These are phyloP conservation scores for Melipona quadrifasciata DNA, from an alignment of 1,140 invertebrate species.

Conservation along the genomic window DNA sequence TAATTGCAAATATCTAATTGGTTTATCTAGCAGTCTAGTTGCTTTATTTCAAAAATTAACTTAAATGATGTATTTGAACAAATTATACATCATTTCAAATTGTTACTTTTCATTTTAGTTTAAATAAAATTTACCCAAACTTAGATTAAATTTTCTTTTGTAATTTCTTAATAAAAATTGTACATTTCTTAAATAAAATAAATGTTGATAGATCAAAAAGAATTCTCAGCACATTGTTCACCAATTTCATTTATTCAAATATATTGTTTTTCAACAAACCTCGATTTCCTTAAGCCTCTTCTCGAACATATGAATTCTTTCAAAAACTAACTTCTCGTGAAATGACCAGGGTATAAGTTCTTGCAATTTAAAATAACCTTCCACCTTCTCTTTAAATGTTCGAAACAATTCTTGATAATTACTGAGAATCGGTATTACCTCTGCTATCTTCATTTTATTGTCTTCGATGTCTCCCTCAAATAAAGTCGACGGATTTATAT, in stretches of 20 bases:
- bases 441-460: conserved; percentile 71
- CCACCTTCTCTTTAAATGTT: conserved; percentile 81
- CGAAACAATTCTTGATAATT: conserved; percentile 76
- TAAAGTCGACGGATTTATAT: conserved; percentile 81
- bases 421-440: conserved; percentile 64
- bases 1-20: too few species aligned
- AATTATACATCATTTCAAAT: too few species aligned
- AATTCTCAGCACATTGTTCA: neutral
- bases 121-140: neutral
- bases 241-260: too few species aligned
- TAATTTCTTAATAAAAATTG: neutral
- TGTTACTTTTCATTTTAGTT: too few species aligned
- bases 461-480: conserved; percentile 85
- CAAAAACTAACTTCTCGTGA: conserved; percentile 84
- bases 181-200: neutral
- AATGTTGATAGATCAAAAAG: neutral
- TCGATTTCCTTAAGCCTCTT: conserved; percentile 80
- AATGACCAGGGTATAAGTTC: conserved; percentile 85
- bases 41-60: too few species aligned
- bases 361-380: conserved; percentile 82
- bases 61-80: too few species aligned
- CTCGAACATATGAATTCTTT: conserved; percentile 83
- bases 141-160: neutral
- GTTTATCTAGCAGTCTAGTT: too few species aligned
- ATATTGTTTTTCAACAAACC: conserved; percentile 34